Evolutionary conservation across 2,797 vertebrate genomes (phyloP).

Genomic region (Loriculus beryllinus): DNA sequence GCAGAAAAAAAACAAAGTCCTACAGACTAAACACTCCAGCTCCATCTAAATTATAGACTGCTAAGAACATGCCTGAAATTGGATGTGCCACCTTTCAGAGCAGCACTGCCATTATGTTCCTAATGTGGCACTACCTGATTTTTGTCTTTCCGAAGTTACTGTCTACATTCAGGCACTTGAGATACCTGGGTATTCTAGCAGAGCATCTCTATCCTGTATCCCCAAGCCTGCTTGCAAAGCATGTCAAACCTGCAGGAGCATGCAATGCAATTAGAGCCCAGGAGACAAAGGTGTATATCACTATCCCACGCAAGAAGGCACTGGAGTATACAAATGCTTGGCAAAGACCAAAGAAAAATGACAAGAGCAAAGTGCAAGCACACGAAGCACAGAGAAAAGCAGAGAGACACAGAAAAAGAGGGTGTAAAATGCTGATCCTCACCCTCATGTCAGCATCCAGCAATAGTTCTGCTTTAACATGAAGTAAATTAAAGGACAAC

Average conservation of each 20-base stretch:
- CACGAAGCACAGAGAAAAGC: background rate
- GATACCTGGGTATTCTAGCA: background rate
- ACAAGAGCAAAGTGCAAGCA: background rate
- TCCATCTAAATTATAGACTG: slow-evolving; percentile 49
- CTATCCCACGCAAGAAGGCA: fast-evolving
- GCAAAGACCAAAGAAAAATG: background rate
- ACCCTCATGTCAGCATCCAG: background rate
- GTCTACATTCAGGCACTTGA: background rate
- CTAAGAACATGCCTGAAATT: background rate
- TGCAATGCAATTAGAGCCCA: background rate
- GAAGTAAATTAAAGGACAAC: background rate
- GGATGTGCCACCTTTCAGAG: slow-evolving; percentile 3
- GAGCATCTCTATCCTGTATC: background rate
- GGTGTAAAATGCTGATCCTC: background rate
- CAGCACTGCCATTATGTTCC: background rate
- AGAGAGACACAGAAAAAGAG: background rate
- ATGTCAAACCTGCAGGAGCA: background rate
- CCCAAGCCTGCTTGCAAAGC: background rate
- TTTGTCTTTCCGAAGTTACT: background rate
- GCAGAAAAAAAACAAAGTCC: slow-evolving; percentile 41
- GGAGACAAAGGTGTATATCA: background rate
- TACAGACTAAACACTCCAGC: background rate
- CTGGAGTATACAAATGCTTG: fast-evolving
- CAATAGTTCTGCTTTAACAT: background rate
- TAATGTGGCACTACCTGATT: background rate